Evolutionary conservation across 2,797 vertebrate genomes (phyloP).

Genomic region (Pogonophryne albipinna): DNA sequence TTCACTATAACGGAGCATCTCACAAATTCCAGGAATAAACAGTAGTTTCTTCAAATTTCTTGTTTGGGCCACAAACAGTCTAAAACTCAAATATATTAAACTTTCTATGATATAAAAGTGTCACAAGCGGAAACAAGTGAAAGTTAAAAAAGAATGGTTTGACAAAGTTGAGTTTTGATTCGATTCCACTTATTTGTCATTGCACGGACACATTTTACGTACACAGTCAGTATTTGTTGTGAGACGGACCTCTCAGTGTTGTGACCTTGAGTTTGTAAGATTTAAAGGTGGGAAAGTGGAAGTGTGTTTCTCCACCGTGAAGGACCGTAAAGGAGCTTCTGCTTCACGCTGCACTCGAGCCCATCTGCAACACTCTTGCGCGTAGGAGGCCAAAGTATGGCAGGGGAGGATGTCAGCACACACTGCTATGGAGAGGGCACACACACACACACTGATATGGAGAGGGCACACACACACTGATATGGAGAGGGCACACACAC

Average conservation of each 20-base stretch:
- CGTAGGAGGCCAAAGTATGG: slow-evolving; percentile 67
- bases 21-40: not conserved
- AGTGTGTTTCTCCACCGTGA: slow-evolving; percentile 35
- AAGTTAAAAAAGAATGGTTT: not conserved
- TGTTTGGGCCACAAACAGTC: not conserved
- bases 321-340: slow-evolving; percentile 49
- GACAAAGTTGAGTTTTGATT: not conserved
- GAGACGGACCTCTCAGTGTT: not conserved
- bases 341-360: slow-evolving; percentile 52
- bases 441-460: slow-evolving; percentile 2
- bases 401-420: slow-evolving; percentile 69
- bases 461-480: too few species aligned
- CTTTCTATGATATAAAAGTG: not conserved
- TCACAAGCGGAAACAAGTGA: not conserved
- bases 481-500: not conserved
- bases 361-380: slow-evolving; percentile 70
- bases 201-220: not conserved
- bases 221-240: not conserved
- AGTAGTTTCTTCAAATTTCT: not conserved
- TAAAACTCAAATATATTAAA: not conserved
- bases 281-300: slow-evolving; percentile 39
- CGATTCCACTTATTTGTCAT: not conserved
- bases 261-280: slow-evolving; percentile 37
- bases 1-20: not conserved
- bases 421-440: slow-evolving; percentile 58